Evolutionary conservation across 2,888 invertebrate species (phyloP), one percentile per base, ranked within the genome.

Genomic region (Chydorus sphaericus): DNA sequence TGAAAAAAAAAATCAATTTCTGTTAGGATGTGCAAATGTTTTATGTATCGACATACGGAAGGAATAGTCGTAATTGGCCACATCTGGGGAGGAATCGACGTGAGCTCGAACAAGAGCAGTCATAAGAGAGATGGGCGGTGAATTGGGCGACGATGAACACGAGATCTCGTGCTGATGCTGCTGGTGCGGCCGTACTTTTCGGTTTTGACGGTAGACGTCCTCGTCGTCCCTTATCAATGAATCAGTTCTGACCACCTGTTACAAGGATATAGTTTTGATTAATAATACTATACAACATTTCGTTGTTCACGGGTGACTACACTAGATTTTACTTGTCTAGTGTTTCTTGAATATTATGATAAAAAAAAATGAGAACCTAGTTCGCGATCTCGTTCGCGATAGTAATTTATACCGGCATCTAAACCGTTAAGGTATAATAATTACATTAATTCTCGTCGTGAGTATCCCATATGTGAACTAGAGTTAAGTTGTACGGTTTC

Each of bases 121-220:
- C 63, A 97, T 92, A 60, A 96, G 75, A 29, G 93, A 92, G 58
- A 94, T 85, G 1, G 96, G 94, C 29, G 96, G 93, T 62, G 91
- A 91, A 49, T 93, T 91, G 1, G 93, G 92, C 20, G 87, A 87
- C 14, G n/a, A n/a, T n/a, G n/a, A n/a, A n/a, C n/a, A n/a, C n/a
- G n/a, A n/a, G n/a, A n/a, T n/a, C n/a, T n/a, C n/a, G n/a, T n/a
- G n/a, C n/a, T n/a, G n/a, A n/a, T n/a, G n/a, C n/a, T n/a, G n/a
- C n/a, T n/a, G 87, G 87, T 26, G 67, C 66, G 67, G 89, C 87
- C 1, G 89, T 87, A 30, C 88, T 87, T 75, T 89, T 89, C 11
- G 90, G 89, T 68, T 98, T 98, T 18, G 96, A 94, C n/a, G 98
- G 97, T 63, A 98, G 74, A 59, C 98, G 77, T 1, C 98, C 98